Percentiles rank a stretch among this genome's conserved stretches.
phyloP scores from a whole-genome alignment of 2,797 vertebrate genomes.

The Malurus leucopterus region DNA sequence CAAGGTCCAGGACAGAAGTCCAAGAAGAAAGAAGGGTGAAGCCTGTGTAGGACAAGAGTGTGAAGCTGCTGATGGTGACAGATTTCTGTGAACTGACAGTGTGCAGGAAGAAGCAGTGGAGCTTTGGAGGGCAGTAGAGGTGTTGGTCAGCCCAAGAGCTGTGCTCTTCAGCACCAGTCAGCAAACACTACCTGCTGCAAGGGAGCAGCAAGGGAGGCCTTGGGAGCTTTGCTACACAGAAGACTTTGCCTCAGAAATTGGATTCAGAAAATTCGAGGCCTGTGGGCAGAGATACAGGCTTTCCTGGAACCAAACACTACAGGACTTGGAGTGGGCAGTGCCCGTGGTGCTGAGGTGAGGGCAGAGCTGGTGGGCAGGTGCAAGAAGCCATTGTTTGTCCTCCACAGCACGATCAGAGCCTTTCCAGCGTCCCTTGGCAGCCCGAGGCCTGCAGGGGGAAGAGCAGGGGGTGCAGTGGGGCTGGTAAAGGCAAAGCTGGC shows the following conservation, averaged over 20 bases:
- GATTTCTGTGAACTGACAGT: rapidly evolving
- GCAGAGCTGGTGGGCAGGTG: neutral
- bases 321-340: neutral
- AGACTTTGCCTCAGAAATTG: neutral
- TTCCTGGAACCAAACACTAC: neutral
- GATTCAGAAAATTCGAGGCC: too few species aligned
- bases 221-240: neutral
- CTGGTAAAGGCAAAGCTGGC: too few species aligned
- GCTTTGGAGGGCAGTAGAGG: rapidly evolving
- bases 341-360: rapidly evolving
- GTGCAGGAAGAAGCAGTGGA: neutral
- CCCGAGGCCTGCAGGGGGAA: neutral
- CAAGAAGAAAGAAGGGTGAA: neutral
- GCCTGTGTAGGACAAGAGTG: rapidly evolving
- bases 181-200: rapidly evolving
- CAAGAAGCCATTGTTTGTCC: neutral
- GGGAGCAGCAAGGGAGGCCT: neutral
- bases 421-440: neutral
- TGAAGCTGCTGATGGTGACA: neutral
- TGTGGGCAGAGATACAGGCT: rapidly evolving
- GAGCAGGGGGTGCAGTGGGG: neutral
- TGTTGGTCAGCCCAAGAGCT: rapidly evolving
- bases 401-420: neutral
- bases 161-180: neutral
- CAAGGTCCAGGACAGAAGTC: neutral